Base-by-base conservation (phyloP, 64 coral and sea anemone genomes). In the Dendrophyllia cribrosa region DNA sequence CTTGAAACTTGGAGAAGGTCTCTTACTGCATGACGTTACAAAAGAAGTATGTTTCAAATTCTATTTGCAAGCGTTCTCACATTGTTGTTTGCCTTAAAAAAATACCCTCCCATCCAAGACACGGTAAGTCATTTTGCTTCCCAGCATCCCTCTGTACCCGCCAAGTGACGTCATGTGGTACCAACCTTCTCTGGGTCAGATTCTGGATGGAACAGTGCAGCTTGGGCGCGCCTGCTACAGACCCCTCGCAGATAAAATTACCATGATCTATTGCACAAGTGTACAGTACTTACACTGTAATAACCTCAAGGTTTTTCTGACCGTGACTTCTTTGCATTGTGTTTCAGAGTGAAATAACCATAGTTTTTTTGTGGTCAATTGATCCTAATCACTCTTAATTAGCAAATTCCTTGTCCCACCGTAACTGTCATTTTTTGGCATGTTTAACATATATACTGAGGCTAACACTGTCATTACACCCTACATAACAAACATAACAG, bases 271-370 rank as follows among this genome's bases (percentile, higher is more conserved):
- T 43, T 44, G 34, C 26, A 17, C 59, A n/a, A 6, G 43, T 19
- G 43, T 49, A 9, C 10, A 51, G 50, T 67, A 2, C 80, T 68
- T 55, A 20, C 22, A 34, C 34, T 34, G 34, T 34, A 34, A 34
- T 53, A 77, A 16, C n/a, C 51, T 77, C 46, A 66, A 68, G 44
- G 80, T 65, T 48, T 84, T 68, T 50, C 6, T 49, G n/a, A 65
- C 80, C 80, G 80, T 84, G 80, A 67, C 80, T 84, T 84, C 80
- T 51, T 66, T 84, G 80, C 80, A 84, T 84, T 84, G 80, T 84
- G 79, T 68, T 51, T 53, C 25, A 15, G 12, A 23, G n/a, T 17
- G 77, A 59, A 67, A 51, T 68, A 45, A 58, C n/a, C 5, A 3
- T 61, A 5, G 55, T 62, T 70, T 70, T 34, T 56, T 6, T 66